Conservation (phyloP, 2,113 vertebrate species). For the Calyptomena viridis region DNA sequence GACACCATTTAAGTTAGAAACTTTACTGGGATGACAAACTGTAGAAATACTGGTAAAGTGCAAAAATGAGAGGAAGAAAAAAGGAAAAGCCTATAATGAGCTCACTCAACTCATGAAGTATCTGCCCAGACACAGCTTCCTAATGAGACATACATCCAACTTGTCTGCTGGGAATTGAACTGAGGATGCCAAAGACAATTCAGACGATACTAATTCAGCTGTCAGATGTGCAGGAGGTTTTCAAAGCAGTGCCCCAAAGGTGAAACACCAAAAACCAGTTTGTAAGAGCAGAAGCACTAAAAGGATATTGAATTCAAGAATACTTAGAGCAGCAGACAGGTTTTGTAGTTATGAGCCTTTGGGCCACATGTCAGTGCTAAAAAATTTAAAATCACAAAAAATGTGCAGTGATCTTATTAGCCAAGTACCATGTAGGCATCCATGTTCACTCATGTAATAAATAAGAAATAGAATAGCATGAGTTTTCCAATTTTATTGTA, state of each 20-base stretch:
- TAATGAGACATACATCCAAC: background rate
- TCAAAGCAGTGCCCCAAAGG: background rate
- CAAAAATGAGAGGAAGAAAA: background rate
- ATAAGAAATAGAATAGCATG: background rate
- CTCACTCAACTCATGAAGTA: background rate
- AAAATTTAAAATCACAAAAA: background rate
- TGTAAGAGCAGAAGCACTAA: background rate
- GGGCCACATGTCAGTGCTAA: background rate
- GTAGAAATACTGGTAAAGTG: background rate
- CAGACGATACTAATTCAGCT: accelerated
- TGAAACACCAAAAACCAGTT: background rate
- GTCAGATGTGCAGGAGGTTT: background rate
- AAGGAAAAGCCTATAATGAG: background rate
- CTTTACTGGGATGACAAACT: background rate
- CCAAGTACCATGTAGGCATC: background rate
- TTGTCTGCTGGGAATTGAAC: background rate
- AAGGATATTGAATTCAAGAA: background rate
- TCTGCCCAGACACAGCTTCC: background rate
- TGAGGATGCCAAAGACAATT: background rate
- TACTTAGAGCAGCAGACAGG: background rate
- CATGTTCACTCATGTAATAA: background rate
- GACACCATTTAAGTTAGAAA: background rate
- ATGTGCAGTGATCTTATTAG: background rate
- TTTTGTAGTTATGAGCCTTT: background rate
- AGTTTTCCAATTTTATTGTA: background rate